phyloP scores from a whole-genome alignment of 1,140 invertebrate genomes.

The Calliphora vicina region DNA sequence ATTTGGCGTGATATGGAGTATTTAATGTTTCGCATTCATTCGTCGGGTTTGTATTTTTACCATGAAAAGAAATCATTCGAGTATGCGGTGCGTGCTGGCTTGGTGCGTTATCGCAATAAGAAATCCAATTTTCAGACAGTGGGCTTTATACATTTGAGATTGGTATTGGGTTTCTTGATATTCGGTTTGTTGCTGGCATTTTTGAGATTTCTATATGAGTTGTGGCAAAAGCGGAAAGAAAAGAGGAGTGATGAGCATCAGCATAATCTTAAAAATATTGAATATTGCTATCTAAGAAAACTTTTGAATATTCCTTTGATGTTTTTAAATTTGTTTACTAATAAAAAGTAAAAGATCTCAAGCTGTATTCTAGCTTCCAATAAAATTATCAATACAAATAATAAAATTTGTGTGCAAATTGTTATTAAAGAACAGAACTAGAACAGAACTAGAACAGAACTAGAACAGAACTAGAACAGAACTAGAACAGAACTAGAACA shows the following conservation, averaged over 20 bases:
- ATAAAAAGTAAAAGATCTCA: no score
- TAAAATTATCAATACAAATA: no score
- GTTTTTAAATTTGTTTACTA: no score
- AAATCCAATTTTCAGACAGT: conserved; percentile 28
- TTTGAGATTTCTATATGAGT: not conserved
- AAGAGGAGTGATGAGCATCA: no score
- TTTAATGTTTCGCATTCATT: conserved; percentile 37
- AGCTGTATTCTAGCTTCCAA: no score
- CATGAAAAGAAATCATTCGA: conserved; percentile 52
- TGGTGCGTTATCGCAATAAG: conserved; percentile 47
- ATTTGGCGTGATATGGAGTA: conserved; percentile 35
- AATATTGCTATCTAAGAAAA: no score
- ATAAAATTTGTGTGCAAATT: no score
- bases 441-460: no score
- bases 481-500: no score
- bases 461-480: no score
- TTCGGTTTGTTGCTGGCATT: not conserved
- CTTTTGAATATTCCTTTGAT: not conserved
- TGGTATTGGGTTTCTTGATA: not conserved
- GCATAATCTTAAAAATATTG: no score
- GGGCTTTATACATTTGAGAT: not conserved
- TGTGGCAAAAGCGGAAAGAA: not conserved
- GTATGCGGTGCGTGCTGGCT: conserved; percentile 46
- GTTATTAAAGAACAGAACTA: no score
- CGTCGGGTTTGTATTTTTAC: conserved; percentile 47